Evolutionary conservation across 2,113 vertebrate species (phyloP).

Genomic region (Onychostoma macrolepis): DNA sequence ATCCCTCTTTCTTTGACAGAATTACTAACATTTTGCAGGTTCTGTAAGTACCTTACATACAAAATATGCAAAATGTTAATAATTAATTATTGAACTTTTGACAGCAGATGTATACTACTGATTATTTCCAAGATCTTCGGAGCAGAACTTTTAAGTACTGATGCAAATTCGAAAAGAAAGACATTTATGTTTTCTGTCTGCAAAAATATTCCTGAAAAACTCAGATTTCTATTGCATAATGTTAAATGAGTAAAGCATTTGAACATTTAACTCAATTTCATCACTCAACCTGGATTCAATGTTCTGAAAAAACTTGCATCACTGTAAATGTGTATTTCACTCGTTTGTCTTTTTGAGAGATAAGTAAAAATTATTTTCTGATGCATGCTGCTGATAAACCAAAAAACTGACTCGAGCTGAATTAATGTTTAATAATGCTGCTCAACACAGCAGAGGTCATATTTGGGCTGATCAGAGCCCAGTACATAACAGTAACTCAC

Average conservation of each 20-base stretch:
- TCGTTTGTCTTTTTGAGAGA: not conserved
- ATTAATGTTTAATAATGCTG: not conserved
- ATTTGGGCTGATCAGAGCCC: constrained; percentile 2
- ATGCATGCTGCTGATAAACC: not conserved
- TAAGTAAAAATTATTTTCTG: not conserved
- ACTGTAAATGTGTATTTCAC: not conserved
- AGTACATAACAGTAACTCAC: constrained; percentile 41
- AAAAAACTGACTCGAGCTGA: too few species aligned
- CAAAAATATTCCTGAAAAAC: not conserved
- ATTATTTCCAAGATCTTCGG: not conserved
- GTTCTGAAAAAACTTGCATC: not conserved
- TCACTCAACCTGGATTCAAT: not conserved
- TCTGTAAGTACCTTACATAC: not conserved
- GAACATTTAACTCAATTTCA: not conserved
- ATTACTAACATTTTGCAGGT: not conserved
- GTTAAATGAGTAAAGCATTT: not conserved
- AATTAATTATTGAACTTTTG: not conserved
- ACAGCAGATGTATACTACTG: not conserved
- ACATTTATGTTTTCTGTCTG: not conserved
- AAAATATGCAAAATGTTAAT: not conserved
- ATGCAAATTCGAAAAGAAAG: not conserved
- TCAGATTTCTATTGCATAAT: not conserved
- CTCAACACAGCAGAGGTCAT: not conserved
- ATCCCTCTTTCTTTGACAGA: not conserved
- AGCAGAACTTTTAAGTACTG: not conserved